These are phyloP conservation scores for Tineola bisselliella DNA, from an alignment of 2,888 invertebrate species.

Conservation along the genomic window DNA sequence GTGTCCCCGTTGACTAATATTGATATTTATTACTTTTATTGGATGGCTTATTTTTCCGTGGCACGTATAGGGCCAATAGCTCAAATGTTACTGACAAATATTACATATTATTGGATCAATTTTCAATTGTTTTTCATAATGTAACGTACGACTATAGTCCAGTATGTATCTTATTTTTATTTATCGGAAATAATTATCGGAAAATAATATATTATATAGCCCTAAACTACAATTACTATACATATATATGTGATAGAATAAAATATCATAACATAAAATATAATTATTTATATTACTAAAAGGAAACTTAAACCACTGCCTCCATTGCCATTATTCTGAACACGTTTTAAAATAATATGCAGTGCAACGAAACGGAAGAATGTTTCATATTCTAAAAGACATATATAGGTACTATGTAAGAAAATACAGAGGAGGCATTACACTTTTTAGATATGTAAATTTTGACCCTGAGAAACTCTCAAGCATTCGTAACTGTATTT, in stretches of 20 bases:
- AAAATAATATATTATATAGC: too few relatives aligned
- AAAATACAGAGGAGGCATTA: not conserved
- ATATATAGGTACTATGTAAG: not conserved
- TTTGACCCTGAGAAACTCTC: not conserved
- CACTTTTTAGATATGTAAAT: not conserved
- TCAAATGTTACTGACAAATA: too few relatives aligned
- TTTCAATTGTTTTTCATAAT: too few relatives aligned
- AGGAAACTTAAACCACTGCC: not conserved
- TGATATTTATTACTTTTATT: constrained; percentile 11
- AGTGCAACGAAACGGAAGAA: not conserved
- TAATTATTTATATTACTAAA: not conserved
- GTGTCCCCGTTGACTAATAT: constrained; percentile 17
- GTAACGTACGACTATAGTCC: too few relatives aligned
- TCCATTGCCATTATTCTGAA: not conserved
- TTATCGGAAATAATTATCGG: too few relatives aligned
- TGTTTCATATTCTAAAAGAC: not conserved
- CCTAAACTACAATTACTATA: too few relatives aligned
- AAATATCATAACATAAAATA: not conserved
- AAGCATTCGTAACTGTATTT: too few relatives aligned
- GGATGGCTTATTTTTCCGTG: not conserved
- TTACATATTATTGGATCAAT: too few relatives aligned
- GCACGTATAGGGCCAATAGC: not conserved
- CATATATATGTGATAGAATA: too few relatives aligned
- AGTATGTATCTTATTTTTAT: too few relatives aligned
- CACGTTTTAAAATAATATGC: not conserved